phyloP scores from a whole-genome alignment of 2,113 vertebrate genomes.

The Semicossyphus pulcher region DNA sequence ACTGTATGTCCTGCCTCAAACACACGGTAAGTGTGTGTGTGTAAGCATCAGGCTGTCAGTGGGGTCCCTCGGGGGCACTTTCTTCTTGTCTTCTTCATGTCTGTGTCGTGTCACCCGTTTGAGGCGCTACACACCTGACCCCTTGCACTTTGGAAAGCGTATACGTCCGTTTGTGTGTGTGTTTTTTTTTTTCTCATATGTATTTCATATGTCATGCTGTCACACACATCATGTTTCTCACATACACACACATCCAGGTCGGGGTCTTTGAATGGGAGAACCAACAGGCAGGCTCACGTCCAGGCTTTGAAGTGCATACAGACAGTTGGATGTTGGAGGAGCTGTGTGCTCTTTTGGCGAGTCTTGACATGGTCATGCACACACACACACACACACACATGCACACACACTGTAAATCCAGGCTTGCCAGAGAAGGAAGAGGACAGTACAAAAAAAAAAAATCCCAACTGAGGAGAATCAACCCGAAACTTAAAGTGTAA shows the following conservation, averaged over 20 bases:
- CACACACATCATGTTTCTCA: conserved; percentile 1
- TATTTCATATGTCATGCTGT: conserved; percentile 44
- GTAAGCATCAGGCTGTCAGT: conserved; percentile 18
- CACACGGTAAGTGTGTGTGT: conserved; percentile 18
- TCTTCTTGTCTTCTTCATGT: conserved; percentile 45
- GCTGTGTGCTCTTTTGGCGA: conserved; percentile 36
- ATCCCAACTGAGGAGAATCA: conserved; percentile 34
- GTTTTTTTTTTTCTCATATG: background rate
- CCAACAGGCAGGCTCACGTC: conserved; percentile 54
- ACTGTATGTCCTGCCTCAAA: background rate
- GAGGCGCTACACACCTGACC: conserved; percentile 43
- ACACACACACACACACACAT: conserved; percentile 4
- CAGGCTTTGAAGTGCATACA: conserved; percentile 67
- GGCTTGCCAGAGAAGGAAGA: conserved; percentile 8
- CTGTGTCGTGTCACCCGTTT: conserved; percentile 25
- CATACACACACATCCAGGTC: conserved; percentile 38
- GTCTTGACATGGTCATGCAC: conserved; percentile 50
- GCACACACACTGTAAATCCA: conserved; percentile 33
- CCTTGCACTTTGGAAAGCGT: conserved; percentile 15
- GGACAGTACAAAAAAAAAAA: background rate
- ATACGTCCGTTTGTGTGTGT: background rate
- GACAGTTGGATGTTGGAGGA: conserved; percentile 64
- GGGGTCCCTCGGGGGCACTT: conserved; percentile 18
- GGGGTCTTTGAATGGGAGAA: conserved; percentile 53
- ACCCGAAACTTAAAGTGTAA: conserved; percentile 49